Evolutionary conservation across 2,888 invertebrate species (phyloP).

Genomic region (Stenodema calcarata): DNA sequence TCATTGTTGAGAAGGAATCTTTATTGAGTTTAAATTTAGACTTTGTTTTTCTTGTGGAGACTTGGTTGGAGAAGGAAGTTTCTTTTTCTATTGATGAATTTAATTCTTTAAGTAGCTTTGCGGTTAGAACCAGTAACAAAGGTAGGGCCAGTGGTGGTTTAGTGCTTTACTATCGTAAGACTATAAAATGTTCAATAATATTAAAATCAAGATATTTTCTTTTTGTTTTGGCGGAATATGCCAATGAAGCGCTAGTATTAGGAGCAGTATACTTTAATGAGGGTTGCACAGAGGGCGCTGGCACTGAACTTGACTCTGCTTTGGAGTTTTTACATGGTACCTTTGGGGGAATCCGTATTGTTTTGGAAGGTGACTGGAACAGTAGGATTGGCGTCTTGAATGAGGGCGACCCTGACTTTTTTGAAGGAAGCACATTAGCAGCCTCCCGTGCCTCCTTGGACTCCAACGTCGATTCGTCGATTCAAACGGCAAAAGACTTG

Average conservation of each 20-base stretch:
- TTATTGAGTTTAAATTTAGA: neutral
- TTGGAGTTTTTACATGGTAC: neutral
- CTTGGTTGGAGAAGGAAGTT: neutral
- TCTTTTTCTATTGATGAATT: neutral
- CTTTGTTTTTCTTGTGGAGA: conserved; percentile 23
- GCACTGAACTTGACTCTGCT: neutral
- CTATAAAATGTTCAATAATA: too few species aligned
- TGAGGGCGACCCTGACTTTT: neutral
- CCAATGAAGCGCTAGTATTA: neutral
- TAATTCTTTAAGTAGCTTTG: neutral
- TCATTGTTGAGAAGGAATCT: neutral
- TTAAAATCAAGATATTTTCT: too few species aligned
- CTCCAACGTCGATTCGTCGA: neutral
- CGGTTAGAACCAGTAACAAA: neutral
- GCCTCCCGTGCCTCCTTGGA: neutral
- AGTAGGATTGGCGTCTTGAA: conserved; percentile 20
- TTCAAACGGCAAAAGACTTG: conserved; percentile 24
- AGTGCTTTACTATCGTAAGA: too few species aligned
- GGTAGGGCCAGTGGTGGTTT: too few species aligned
- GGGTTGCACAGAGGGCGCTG: too few species aligned
- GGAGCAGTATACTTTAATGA: conserved; percentile 30
- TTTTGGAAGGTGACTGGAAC: conserved; percentile 37
- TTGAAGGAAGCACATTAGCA: neutral
- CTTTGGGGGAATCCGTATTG: neutral
- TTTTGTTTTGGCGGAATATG: too few species aligned